Percentiles rank a stretch among this genome's conserved stretches.
Conservation (phyloP, 2,797 vertebrate species). For the Hypotaenidia philippensis region DNA sequence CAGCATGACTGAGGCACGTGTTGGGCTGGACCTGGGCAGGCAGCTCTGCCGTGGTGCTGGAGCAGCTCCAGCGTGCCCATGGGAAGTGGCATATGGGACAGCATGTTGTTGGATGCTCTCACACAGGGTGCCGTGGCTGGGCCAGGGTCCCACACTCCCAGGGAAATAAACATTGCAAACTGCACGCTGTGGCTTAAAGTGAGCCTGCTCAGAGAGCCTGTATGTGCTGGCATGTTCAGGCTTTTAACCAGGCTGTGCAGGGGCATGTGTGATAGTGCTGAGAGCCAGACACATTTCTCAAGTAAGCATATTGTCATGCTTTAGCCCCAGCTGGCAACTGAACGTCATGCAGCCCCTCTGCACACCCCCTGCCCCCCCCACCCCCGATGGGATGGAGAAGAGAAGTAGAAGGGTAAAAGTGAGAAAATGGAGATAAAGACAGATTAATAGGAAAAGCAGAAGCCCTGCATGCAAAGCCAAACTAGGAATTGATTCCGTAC, state of each 20-base stretch:
- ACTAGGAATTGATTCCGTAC: too few relatives aligned
- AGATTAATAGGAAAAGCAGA: too few relatives aligned
- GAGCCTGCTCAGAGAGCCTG: background rate
- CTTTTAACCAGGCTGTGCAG: background rate
- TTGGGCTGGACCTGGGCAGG: background rate
- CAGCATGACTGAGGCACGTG: fast-evolving
- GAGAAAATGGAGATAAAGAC: too few relatives aligned
- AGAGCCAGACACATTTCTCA: background rate
- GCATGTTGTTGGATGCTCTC: background rate
- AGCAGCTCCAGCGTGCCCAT: background rate
- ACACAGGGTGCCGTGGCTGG: background rate
- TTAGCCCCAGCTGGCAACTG: too few relatives aligned
- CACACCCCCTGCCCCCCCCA: too few relatives aligned
- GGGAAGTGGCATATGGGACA: background rate
- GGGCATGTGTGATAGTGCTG: fast-evolving
- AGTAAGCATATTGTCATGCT: background rate
- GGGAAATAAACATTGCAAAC: background rate
- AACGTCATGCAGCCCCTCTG: too few relatives aligned
- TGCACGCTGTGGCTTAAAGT: fast-evolving
- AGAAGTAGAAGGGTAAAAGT: too few relatives aligned
- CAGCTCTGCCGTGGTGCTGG: fast-evolving
- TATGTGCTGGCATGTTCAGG: background rate
- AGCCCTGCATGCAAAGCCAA: too few relatives aligned
- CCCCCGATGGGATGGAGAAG: too few relatives aligned
- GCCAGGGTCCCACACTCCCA: background rate